These are phyloP conservation scores for Apus apus DNA, from an alignment of 2,113 vertebrate species.

Conservation along the genomic window DNA sequence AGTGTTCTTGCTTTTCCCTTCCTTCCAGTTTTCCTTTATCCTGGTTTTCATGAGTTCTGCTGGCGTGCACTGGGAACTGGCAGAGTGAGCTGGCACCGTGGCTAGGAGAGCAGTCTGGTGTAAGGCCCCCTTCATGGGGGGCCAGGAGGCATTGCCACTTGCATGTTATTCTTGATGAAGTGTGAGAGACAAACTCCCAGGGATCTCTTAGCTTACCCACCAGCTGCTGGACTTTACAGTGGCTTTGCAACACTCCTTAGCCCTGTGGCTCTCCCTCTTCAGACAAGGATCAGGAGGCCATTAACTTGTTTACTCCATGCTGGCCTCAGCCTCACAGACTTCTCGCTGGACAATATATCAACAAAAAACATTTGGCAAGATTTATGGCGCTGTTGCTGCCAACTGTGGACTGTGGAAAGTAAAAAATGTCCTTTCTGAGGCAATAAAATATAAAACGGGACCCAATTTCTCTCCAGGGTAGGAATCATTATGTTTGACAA, in stretches of 20 bases:
- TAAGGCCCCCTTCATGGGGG: neutral
- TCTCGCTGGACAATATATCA: constrained; percentile 67
- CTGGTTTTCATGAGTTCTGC: neutral
- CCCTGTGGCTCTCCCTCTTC: neutral
- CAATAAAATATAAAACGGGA: constrained; percentile 77
- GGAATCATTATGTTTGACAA: constrained; percentile 77
- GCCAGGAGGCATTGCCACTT: neutral
- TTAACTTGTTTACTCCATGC: constrained; percentile 26
- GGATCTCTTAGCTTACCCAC: neutral
- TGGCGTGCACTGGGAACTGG: neutral
- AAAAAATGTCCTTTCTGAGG: constrained; percentile 79
- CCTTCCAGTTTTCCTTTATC: neutral
- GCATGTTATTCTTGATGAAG: neutral
- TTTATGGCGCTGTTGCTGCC: constrained; percentile 72
- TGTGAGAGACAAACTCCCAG: neutral
- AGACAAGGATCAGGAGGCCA: neutral
- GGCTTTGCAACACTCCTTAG: neutral
- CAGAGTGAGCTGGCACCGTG: neutral
- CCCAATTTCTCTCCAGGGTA: constrained; percentile 75
- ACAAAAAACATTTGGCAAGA: constrained; percentile 64
- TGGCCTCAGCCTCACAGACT: constrained; percentile 23
- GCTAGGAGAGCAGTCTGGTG: neutral
- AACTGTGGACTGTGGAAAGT: constrained; percentile 60
- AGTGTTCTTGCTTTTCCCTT: neutral
- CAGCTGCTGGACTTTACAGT: neutral